A percentile compares a stretch with the other conserved stretches of the same genome.
Conservation (phyloP, 2,888 invertebrate species). For the Drosophila atroscutellata region DNA sequence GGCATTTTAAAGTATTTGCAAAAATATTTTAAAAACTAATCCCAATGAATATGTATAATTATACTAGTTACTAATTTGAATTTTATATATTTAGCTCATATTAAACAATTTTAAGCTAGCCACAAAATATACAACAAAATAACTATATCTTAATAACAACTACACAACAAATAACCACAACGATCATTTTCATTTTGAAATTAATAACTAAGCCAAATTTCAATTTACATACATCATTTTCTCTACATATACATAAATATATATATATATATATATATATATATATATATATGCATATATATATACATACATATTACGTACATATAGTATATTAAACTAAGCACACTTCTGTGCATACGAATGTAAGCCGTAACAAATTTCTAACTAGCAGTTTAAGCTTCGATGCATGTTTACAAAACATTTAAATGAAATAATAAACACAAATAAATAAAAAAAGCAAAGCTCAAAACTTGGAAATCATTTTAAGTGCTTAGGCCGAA, state of each 20-base stretch:
- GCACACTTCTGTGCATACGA: slow-evolving; percentile 27
- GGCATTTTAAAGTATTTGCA: slow-evolving; percentile 15
- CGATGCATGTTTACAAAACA: slow-evolving; percentile 83
- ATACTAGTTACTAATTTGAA: slow-evolving; percentile 32
- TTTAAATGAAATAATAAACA: slow-evolving; percentile 71
- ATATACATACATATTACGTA: slow-evolving; percentile 16
- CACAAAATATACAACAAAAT: slow-evolving; percentile 38
- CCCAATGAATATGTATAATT: slow-evolving; percentile 32
- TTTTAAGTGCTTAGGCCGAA: slow-evolving; percentile 38
- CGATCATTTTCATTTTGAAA: slow-evolving; percentile 36
- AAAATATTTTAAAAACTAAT: slow-evolving; percentile 17
- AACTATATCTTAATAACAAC: slow-evolving; percentile 8
- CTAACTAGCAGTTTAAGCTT: slow-evolving; percentile 77
- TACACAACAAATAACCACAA: slow-evolving; percentile 35
- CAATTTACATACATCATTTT: slow-evolving; percentile 28
- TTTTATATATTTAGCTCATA: slow-evolving; percentile 20
- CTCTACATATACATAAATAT: slow-evolving; percentile 13
- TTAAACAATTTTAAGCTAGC: slow-evolving; percentile 31
- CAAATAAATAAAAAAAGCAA: slow-evolving; percentile 52
- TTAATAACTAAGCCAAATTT: slow-evolving; percentile 42
- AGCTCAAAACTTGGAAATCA: slow-evolving; percentile 41
- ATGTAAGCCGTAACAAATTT: slow-evolving; percentile 56
- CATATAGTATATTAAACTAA: slow-evolving; percentile 19
- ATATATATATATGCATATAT: too few relatives aligned
- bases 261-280: slow-evolving; percentile 9